phyloP scores from a whole-genome alignment of 1,140 invertebrate genomes.

The Leptinotarsa texana region DNA sequence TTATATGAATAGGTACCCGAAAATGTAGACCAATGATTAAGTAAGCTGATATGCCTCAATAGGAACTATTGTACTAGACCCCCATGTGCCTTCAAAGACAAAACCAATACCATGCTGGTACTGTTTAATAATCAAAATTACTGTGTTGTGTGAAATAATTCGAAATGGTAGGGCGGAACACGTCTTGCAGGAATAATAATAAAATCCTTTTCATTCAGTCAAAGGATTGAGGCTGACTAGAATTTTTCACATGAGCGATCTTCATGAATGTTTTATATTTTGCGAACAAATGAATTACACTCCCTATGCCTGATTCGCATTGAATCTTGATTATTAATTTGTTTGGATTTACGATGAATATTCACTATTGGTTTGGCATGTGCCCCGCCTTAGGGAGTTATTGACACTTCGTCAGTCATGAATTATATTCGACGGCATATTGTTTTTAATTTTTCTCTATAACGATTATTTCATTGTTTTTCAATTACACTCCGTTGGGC shows the following conservation, averaged over 20 bases:
- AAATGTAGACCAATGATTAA: conserved; percentile 1
- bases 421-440: background rate
- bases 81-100: background rate
- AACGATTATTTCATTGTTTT: conserved; percentile 5
- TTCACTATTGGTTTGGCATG: conserved; percentile 17
- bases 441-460: background rate
- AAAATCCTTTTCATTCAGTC: background rate
- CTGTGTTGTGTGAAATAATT: conserved; percentile 19
- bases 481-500: background rate
- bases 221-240: background rate
- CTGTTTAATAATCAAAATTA: conserved; percentile 16
- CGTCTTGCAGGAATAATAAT: background rate
- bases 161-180: background rate
- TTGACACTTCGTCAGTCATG: background rate
- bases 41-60: background rate
- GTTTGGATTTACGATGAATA: conserved; percentile 17
- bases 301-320: conserved; percentile 7
- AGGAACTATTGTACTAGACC: background rate
- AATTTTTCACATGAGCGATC: conserved; percentile 1
- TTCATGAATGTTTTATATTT: background rate
- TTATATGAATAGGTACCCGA: background rate
- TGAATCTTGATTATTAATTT: conserved; percentile 8
- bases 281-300: conserved; percentile 5
- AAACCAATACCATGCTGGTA: background rate
- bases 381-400: conserved; percentile 14